A percentile compares a stretch with the other conserved stretches of the same genome.
Evolutionary conservation across 2,113 vertebrate genomes (phyloP).

Genomic region (Melospiza georgiana): DNA sequence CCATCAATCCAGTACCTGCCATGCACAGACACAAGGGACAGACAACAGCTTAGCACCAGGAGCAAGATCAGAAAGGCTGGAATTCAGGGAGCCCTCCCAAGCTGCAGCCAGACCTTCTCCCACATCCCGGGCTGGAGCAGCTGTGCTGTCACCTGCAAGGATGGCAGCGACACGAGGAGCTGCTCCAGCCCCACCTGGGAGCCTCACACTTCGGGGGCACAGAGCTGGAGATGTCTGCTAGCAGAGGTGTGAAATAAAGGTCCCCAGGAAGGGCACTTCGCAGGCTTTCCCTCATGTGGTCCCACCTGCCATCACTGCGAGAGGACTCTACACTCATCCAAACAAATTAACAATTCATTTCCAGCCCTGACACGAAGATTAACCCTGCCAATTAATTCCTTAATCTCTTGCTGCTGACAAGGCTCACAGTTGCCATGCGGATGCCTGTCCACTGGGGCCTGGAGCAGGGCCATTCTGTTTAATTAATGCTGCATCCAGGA

Average conservation of each 20-base stretch:
- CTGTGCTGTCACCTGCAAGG: background rate
- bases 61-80: background rate
- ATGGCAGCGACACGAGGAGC: background rate
- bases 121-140: background rate
- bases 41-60: background rate
- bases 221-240: background rate
- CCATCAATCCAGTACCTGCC: background rate
- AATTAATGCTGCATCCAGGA: slow-evolving; percentile 17
- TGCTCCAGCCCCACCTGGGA: fast-evolving
- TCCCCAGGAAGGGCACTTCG: background rate
- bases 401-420: slow-evolving; percentile 46
- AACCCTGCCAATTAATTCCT: slow-evolving; percentile 66
- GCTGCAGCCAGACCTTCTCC: background rate
- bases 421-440: slow-evolving; percentile 52
- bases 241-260: slow-evolving; percentile 17
- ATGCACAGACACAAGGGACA: background rate
- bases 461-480: slow-evolving; percentile 20
- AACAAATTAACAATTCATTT: slow-evolving; percentile 58
- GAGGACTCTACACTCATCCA: slow-evolving; percentile 16
- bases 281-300: background rate
- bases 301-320: slow-evolving; percentile 18
- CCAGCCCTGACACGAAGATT: slow-evolving; percentile 44
- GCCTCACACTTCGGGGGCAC: fast-evolving
- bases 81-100: background rate
- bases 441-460: slow-evolving; percentile 1